Evolutionary conservation across 2,113 vertebrate genomes (phyloP), one percentile per base, ranked within the genome.

Genomic region (Tauraco erythrolophus): DNA sequence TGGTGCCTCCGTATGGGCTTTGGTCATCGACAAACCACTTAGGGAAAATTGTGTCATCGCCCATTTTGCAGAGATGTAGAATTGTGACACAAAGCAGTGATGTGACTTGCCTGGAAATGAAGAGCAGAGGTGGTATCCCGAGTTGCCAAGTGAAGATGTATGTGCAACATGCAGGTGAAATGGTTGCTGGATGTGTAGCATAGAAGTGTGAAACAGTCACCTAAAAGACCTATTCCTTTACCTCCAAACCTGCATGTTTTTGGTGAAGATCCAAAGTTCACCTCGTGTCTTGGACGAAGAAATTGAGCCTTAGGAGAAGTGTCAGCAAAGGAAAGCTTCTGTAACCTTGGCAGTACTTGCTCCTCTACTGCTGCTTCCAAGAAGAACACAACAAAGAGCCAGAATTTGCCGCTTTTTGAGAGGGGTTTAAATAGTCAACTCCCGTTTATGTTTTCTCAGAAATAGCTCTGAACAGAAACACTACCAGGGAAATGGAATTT

Each of bases 401-500:
- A 69, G 53, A 4, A 60, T 94, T 60, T 79, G 43, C n/a, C 61
- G 31, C 37, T 76, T 83, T n/a, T 4, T 37, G 50, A n/a, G 71
- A 4, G 9, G 37, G 17, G 19, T 84, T 96, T 77, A 25, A 89
- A 30, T 54, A 61, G 16, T 7, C 82, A 66, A 4, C 23, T 84
- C 46, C 46, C 18, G 18, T 60, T 95, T 62, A 1, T 1, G 19
- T 61, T 71, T 74, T 75, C 65, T 69, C 68, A 43, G 68, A 54
- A 58, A 35, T 33, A 50, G 22, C 57, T 66, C 83, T 64, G 80
- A 35, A 25, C 56, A 81, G 56, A 92, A 85, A 51, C 85, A 74
- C 39, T 41, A 8, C 33, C 61, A 93, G 51, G 53, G 45, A 91
- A 86, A 71, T 91, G 74, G 95, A 68, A 96, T 96, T 91, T 95